Conservation (phyloP, 2,888 invertebrate genomes). For the Patella caerulea region DNA sequence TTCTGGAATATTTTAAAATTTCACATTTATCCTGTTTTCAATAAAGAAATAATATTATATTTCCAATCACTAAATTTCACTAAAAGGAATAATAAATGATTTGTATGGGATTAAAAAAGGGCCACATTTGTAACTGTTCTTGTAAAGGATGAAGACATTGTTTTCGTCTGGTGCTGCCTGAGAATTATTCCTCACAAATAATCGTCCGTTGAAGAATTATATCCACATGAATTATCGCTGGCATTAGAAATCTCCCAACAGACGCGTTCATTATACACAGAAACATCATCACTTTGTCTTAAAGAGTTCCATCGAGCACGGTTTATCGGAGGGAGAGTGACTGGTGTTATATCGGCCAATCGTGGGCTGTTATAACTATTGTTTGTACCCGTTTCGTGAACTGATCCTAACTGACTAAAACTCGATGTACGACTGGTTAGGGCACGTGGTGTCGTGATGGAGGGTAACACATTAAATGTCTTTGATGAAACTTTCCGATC, state of each 20-base stretch:
- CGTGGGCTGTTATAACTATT: neutral
- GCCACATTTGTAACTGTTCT: neutral
- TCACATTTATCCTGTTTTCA: no score
- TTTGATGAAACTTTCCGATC: conserved; percentile 43
- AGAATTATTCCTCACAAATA: no score
- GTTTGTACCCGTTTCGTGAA: neutral
- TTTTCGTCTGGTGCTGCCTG: neutral
- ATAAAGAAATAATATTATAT: no score
- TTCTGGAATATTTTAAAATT: no score
- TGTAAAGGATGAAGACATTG: neutral
- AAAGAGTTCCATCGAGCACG: neutral
- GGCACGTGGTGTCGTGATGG: conserved; percentile 37
- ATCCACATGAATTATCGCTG: neutral
- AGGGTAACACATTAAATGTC: conserved; percentile 55
- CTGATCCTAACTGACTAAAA: neutral
- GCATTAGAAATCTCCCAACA: neutral
- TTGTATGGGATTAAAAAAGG: no score
- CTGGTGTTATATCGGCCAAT: neutral
- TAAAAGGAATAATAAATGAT: no score
- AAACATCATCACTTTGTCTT: neutral
- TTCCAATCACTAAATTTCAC: no score
- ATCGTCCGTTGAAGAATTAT: neutral
- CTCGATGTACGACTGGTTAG: neutral
- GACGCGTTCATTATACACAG: neutral
- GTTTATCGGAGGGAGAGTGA: conserved; percentile 1